phyloP scores from a whole-genome alignment of 2,797 vertebrate genomes.

The Lacerta bilineata region DNA sequence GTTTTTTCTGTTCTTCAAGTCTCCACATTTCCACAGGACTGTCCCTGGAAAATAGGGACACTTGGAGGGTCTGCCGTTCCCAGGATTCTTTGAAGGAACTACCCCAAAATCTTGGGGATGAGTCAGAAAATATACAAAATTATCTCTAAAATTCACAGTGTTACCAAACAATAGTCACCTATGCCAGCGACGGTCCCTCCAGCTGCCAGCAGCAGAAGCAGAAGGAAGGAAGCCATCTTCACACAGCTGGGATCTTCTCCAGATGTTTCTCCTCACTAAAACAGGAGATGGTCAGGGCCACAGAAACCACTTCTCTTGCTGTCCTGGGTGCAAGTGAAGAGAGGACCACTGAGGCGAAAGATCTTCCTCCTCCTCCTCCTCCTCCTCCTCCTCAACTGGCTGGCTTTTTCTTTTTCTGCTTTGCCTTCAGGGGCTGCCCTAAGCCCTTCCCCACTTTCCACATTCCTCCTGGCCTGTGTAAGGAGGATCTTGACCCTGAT shows the following conservation, averaged over 20 bases:
- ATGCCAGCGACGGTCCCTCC: background rate
- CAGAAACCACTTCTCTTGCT: fast-evolving
- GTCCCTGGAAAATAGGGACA: too few species aligned
- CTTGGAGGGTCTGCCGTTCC: too few species aligned
- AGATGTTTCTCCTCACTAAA: background rate
- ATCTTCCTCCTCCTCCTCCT: fast-evolving
- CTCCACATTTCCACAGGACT: too few species aligned
- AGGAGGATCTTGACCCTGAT: slow-evolving; percentile 29
- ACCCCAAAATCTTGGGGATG: too few species aligned
- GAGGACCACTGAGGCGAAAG: background rate
- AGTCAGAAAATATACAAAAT: too few species aligned
- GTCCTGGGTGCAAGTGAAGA: slow-evolving; percentile 17
- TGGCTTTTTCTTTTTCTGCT: background rate
- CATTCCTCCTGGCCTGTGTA: slow-evolving; percentile 10
- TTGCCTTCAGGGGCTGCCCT: slow-evolving; percentile 20
- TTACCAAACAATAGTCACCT: slow-evolving; percentile 1
- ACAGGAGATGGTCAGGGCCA: background rate
- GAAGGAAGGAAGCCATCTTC: slow-evolving; percentile 46
- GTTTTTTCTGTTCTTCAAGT: too few species aligned
- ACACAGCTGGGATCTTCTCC: fast-evolving
- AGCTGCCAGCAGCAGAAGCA: slow-evolving; percentile 52
- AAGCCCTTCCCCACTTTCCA: background rate
- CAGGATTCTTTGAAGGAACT: too few species aligned
- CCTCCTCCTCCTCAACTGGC: background rate
- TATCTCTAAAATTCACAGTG: background rate